phyloP scores from a whole-genome alignment of 2,113 vertebrate genomes.

The Lophochroa leadbeateri region DNA sequence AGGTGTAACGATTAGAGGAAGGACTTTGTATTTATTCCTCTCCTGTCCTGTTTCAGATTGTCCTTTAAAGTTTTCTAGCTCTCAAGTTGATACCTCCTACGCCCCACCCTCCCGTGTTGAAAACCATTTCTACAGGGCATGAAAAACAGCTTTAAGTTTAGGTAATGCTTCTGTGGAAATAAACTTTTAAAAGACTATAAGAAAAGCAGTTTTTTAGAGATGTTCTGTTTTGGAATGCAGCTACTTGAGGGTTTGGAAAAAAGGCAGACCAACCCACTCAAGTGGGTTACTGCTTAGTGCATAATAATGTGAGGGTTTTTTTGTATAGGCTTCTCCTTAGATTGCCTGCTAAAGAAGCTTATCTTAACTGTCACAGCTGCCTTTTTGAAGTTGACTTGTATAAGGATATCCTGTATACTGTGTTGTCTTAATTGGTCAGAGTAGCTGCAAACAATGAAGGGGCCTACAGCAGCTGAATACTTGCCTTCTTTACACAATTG shows the following conservation, averaged over 20 bases:
- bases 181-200: background rate
- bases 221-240: background rate
- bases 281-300: background rate
- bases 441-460: background rate
- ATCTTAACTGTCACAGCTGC: background rate
- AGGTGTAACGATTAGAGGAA: background rate
- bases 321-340: background rate
- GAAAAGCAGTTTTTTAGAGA: background rate
- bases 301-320: background rate
- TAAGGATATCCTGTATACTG: background rate
- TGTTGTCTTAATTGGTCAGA: background rate
- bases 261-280: background rate
- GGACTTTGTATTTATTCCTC: background rate
- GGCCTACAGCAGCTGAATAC: background rate
- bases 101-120: background rate
- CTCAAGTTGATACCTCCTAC: background rate
- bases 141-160: background rate
- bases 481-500: background rate
- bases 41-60: background rate
- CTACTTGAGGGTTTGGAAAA: background rate
- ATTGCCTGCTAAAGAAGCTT: background rate
- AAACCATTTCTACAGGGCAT: background rate
- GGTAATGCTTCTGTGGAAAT: background rate
- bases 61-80: background rate
- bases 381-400: background rate